Evolutionary conservation across 2,888 invertebrate species (phyloP), one percentile per base, ranked within the genome.

Genomic region (Acronicta aceris): DNA sequence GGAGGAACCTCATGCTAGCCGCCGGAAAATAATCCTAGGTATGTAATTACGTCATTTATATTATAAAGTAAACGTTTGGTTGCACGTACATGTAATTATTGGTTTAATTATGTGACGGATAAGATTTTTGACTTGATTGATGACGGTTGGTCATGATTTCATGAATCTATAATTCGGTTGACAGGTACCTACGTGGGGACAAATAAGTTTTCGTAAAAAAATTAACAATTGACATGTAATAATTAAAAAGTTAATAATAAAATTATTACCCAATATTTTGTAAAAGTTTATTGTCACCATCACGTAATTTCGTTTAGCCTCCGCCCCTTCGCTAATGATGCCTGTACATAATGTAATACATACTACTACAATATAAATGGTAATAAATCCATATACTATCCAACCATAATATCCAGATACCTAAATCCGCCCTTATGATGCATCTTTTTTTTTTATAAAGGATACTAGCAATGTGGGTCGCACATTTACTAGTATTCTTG

Each of bases 1-100:
- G 0, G 99, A 99, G 85, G 99, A 99, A 89, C 99, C 99, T 10
- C 99, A 99, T 90, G 99, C 99, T 7, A 97, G 97, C 62, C 96
- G 99, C 65, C 95, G 99, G 67, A 98, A 98, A 95, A 96, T 98
- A 81, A 99, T 99, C 87, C 95, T 99, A 86, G 97, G 98, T 98
- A 95, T 78, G 89, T 86, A 65, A 85, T 89, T 86, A 87, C 87
- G 87, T 89, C 89, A 89, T 81, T 27, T 75, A 61, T 57, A 59
- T 15, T 65, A 25, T 33, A 60, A 42, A 61, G 65, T 38, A 49
- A 40, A 38, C 16, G 40, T 49, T 62, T 52, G 45, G 30, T 6
- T 38, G 42, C 17, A 56, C 52, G 43, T 63, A 41, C 36, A 25
- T 46, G 48, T 41, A 52, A 48, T 64, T 49, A 4, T 42, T 41